Base-by-base conservation (phyloP, 1,140 invertebrate species). In the Leptopilina boulardi region DNA sequence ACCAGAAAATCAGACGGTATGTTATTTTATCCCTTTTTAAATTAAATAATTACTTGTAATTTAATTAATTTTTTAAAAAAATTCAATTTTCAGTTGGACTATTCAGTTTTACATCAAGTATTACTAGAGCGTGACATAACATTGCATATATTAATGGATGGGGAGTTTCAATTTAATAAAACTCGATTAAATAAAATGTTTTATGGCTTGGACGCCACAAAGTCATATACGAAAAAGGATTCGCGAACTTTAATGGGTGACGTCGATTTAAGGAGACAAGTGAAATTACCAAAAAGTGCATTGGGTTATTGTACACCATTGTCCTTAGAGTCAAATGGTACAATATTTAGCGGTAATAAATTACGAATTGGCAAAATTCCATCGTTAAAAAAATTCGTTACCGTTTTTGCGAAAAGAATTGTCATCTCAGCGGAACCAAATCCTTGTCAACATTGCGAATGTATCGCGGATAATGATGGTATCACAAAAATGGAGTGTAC, bases 241-340 rank as follows among this genome's bases (percentile, higher is more conserved):
- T 92, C 94, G 19, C 93, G 94, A 75, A 83, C 89, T 2, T 83
- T 96, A 2, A 91, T 89, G 3, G 95, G 95, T 0, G 94, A 97
- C 83, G 84, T 87, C 0, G 93, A 93, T 47, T 89, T 97, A 10
- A 91, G 94, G 54, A 93, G 93, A 56, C 94, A 96, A 87, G 93
- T 97, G 1, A 94, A 93, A 74, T 87, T 96, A 30, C 94, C 96
- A 0, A 96, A 95, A 85, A 94, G 92, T 73, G 93, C 93, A 51
- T 88, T 96, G 10, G 96, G 96, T 30, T 92, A 94, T n/a, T 98
- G 97, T 86, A 93, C 94, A 0, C 94, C 95, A 0, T 89, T 98
- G 6, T 95, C 97, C 0, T 83, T 97, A 73, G 95, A 97, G 84
- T 96, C 95, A 0, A 96, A 97, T 83, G 97, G 97, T 92, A 93